A percentile compares a stretch with the other conserved stretches of the same genome.
phyloP scores from a whole-genome alignment of 2,113 vertebrate genomes.

The Odocoileus virginianus region DNA sequence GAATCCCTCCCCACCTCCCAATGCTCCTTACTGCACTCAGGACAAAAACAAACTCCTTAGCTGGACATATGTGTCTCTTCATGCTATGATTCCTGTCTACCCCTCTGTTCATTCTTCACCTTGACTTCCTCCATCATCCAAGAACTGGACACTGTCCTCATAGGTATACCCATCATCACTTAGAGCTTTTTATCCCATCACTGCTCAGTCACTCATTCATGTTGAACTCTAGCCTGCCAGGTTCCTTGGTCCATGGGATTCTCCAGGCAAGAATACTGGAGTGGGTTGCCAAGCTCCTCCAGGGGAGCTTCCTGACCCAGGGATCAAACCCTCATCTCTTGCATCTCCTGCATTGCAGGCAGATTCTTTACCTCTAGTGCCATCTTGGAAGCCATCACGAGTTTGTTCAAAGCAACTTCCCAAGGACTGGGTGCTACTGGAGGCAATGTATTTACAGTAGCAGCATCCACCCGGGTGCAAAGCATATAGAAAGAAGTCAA shows the following conservation, averaged over 20 bases:
- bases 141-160: not conserved
- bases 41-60: not conserved
- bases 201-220: not conserved
- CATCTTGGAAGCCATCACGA: fast-evolving
- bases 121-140: not conserved
- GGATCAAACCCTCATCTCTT: not conserved
- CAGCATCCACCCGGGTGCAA: not conserved
- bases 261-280: not conserved
- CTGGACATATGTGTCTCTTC: not conserved
- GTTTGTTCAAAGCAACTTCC: not conserved
- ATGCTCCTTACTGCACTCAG: not conserved
- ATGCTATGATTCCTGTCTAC: not conserved
- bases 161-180: not conserved
- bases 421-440: not conserved
- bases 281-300: not conserved
- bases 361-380: not conserved
- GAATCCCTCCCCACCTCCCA: not conserved
- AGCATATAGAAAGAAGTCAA: not conserved
- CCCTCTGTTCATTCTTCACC: not conserved
- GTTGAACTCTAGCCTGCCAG: not conserved
- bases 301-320: not conserved
- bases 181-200: not conserved
- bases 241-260: not conserved
- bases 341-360: not conserved
- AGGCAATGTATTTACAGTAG: not conserved